Conservation (phyloP, 2,797 vertebrate species). For the Eupleurogrammus muticus region DNA sequence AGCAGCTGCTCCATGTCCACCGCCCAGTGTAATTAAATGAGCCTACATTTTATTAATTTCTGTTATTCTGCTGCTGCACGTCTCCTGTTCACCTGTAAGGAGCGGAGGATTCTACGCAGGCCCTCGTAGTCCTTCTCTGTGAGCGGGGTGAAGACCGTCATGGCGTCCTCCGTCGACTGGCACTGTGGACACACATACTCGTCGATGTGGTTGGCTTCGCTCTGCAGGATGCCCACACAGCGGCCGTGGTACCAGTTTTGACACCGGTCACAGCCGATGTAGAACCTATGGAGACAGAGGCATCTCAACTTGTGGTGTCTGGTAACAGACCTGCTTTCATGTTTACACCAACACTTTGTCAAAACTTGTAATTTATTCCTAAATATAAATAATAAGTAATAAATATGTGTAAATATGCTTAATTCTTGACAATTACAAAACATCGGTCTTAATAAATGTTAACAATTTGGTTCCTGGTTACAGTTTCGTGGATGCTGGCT, state of each 20-base stretch:
- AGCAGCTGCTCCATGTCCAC: not conserved
- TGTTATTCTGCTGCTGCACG: not conserved
- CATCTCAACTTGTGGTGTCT: no score
- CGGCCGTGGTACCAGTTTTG: slow-evolving; percentile 99
- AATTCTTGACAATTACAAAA: no score
- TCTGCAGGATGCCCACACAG: slow-evolving; percentile 98
- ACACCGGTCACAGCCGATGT: slow-evolving; percentile 98
- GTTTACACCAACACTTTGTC: no score
- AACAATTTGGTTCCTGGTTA: no score
- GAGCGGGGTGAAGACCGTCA: slow-evolving; percentile 97
- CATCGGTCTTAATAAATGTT: no score
- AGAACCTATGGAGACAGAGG: slow-evolving; percentile 86
- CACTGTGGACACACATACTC: slow-evolving; percentile 98
- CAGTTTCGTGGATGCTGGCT: no score
- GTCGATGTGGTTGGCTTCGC: slow-evolving; percentile 97
- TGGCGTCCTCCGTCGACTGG: slow-evolving; percentile 98
- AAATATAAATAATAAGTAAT: no score
- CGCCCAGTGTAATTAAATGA: no score
- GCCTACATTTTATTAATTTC: no score
- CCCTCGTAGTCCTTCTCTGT: slow-evolving; percentile 98
- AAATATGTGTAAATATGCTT: no score
- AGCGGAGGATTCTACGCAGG: slow-evolving; percentile 92
- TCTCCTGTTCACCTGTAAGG: slow-evolving; percentile 88
- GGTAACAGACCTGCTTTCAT: no score
- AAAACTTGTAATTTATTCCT: no score